Evolutionary conservation across 1,140 invertebrate species (phyloP), one percentile per base, ranked within the genome.

Genomic region (Eubasilissa regina): DNA sequence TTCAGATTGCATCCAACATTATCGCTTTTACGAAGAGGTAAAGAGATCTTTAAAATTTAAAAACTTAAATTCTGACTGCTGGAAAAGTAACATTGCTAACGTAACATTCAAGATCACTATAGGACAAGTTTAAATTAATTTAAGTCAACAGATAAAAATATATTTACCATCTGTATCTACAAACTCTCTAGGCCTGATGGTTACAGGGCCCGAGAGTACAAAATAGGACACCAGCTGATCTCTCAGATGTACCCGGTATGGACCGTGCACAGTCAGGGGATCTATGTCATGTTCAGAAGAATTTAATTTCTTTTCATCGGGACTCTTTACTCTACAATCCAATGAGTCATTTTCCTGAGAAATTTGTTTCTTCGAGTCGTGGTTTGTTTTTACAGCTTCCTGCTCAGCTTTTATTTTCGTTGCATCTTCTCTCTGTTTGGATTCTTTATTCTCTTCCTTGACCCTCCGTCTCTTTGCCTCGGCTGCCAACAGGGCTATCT

Each of bases 221-320:
- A 98, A 98, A 87, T 99, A 99, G 82, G 94, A 93, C 10, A 98
- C 92, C 45, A 89, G 89, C 56, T 92, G 89, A 84, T 94, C 90
- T 64, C 91, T 89, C 17, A 99, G 85, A 92, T 96, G 99, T 12
- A 98, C 91, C 75, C 89, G 88, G 86, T 93, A 97, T 0, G 96
- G 94, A 6, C 98, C 98, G 87, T 98, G 96, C 0, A 99, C 94
- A 85, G 93, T 95, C 19, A 98, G 85, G 0, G 97, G 92, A 62
- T 91, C 88, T 58, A 43, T 8, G 15, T 78, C 58, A 7, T 44
- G 21, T 47, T 43, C 8, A 0, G 25, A 47, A 12, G 62, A 70
- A 8, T 12, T 45, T 17, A 45, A 15, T 25, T 75, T 21, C 12
- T 47, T 19, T 51, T 51, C 66, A 9, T 70, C 66, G 13, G 66